These are phyloP conservation scores for Zenarchopterus dispar DNA, from an alignment of 2,797 vertebrate genomes.

Conservation along the genomic window DNA sequence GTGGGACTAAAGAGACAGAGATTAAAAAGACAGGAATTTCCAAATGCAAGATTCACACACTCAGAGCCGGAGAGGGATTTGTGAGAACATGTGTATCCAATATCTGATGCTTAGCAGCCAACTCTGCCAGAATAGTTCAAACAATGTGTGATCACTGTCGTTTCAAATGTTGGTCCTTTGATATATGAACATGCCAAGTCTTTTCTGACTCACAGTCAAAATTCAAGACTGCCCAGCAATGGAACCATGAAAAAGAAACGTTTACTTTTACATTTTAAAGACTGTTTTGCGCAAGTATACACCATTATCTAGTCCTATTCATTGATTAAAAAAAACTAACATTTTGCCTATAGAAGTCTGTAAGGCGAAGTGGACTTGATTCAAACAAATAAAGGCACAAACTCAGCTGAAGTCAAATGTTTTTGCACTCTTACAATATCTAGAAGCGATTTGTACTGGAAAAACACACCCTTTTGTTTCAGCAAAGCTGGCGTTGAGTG, in stretches of 20 bases:
- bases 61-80: slow-evolving; percentile 37
- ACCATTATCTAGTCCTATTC: too few relatives aligned
- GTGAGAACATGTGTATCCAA: slow-evolving; percentile 50
- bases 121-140: slow-evolving; percentile 16
- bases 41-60: not conserved
- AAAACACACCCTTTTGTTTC: too few relatives aligned
- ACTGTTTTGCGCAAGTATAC: too few relatives aligned
- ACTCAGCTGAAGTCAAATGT: too few relatives aligned
- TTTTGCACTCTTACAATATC: too few relatives aligned
- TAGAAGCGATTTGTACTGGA: too few relatives aligned
- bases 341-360: too few relatives aligned
- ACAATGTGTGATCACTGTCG: slow-evolving; percentile 31
- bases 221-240: not conserved
- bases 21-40: slow-evolving; percentile 27
- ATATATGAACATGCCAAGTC: slow-evolving; percentile 31
- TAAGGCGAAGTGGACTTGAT: too few relatives aligned
- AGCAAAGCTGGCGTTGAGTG: too few relatives aligned
- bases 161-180: slow-evolving; percentile 39
- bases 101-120: slow-evolving; percentile 31
- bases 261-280: not conserved
- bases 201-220: slow-evolving; percentile 39
- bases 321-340: too few relatives aligned
- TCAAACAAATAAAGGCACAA: too few relatives aligned
- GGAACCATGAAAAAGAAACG: too few relatives aligned
- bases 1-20: not conserved